A percentile compares a stretch with the other conserved stretches of the same genome.
These are phyloP conservation scores for Eupithecia pulchellata DNA, from an alignment of 2,888 invertebrate genomes.

Conservation along the genomic window DNA sequence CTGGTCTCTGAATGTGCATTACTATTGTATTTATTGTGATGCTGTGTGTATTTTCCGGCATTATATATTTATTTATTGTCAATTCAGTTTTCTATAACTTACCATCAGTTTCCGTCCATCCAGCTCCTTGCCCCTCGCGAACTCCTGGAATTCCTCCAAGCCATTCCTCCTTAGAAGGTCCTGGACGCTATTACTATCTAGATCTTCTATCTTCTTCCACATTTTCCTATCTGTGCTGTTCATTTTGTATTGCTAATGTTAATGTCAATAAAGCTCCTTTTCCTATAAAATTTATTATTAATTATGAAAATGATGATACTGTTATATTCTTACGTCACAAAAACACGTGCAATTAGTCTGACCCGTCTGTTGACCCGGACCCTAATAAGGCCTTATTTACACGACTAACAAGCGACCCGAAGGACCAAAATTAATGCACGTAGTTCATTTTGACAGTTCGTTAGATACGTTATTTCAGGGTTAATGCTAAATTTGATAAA, in stretches of 20 bases:
- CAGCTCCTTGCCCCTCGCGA: constrained; percentile 61
- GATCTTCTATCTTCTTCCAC: constrained; percentile 55
- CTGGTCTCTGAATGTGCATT: too few species aligned
- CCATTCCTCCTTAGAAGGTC: constrained; percentile 58
- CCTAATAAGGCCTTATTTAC: constrained; percentile 43
- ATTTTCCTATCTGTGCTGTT: constrained; percentile 38
- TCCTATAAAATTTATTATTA: neutral
- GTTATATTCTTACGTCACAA: constrained; percentile 14
- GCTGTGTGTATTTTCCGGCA: too few species aligned
- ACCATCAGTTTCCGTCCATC: constrained; percentile 71
- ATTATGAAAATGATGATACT: constrained; percentile 9
- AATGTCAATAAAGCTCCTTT: neutral
- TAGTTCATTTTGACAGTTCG: constrained; percentile 15
- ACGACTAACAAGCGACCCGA: constrained; percentile 39
- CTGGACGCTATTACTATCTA: constrained; percentile 59
- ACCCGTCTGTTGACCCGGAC: constrained; percentile 29
- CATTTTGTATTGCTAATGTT: neutral
- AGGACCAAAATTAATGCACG: constrained; percentile 33
- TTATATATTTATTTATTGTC: too few species aligned
- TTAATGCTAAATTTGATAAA: constrained; percentile 4
- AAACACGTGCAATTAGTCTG: constrained; percentile 27
- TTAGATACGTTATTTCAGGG: neutral
- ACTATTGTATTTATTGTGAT: too few species aligned
- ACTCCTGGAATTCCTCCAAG: constrained; percentile 65
- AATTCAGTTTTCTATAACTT: constrained; percentile 32